phyloP scores from a whole-genome alignment of 2,113 vertebrate species.

The Antennarius striatus region DNA sequence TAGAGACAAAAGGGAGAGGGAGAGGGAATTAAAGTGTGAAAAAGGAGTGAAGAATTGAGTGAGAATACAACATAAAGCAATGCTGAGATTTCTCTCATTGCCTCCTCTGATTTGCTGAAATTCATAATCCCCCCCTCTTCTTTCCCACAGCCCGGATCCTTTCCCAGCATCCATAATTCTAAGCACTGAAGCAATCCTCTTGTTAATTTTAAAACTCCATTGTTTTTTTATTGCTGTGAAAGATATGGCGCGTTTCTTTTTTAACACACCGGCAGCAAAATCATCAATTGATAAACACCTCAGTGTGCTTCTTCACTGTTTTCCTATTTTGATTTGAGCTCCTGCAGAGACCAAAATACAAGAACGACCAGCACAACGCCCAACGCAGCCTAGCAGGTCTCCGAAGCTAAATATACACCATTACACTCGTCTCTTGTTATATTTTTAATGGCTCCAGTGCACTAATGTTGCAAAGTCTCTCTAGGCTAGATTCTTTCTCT shows the following conservation, averaged over 20 bases:
- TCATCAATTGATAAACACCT: constrained; percentile 46
- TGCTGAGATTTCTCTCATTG: constrained; percentile 54
- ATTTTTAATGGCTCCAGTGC: constrained; percentile 66
- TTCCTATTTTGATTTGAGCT: constrained; percentile 53
- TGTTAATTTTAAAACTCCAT: constrained; percentile 49
- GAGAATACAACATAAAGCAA: constrained; percentile 18
- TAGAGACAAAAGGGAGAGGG: constrained; percentile 43
- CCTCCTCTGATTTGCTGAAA: constrained; percentile 60
- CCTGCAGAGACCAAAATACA: constrained; percentile 52
- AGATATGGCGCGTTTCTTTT: constrained; percentile 32
- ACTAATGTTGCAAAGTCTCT: constrained; percentile 63
- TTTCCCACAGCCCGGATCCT: constrained; percentile 50
- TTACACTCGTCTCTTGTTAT: constrained; percentile 66
- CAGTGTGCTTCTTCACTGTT: constrained; percentile 22
- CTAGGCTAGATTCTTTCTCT: constrained; percentile 60
- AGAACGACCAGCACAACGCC: constrained; percentile 7
- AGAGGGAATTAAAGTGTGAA: constrained; percentile 45
- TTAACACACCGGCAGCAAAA: constrained; percentile 34
- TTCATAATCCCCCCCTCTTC: constrained; percentile 55
- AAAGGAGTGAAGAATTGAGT: constrained; percentile 38
- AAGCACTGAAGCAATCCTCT: constrained; percentile 40
- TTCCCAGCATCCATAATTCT: constrained; percentile 54
- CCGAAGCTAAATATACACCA: constrained; percentile 61
- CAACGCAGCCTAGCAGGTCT: constrained; percentile 13
- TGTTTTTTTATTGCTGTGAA: constrained; percentile 50